Evolutionary conservation across 2,797 vertebrate genomes (phyloP), one percentile per base, ranked within the genome.

Genomic region (Hydrocynus forskahlii): DNA sequence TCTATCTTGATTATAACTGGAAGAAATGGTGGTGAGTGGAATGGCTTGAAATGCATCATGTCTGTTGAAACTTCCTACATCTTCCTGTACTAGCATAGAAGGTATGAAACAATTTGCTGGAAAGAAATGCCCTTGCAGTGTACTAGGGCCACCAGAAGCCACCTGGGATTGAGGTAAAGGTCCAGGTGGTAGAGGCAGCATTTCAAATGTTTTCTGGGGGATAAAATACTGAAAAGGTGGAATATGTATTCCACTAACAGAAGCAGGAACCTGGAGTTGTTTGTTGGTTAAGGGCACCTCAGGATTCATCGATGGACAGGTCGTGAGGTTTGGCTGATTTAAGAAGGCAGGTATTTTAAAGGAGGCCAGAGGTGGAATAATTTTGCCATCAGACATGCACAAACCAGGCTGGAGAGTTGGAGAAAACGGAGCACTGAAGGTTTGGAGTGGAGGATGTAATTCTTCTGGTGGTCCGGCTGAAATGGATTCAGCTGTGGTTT

Each of bases 141-240:
- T 7, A 45, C 14, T 7, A 7, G 29, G 54, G 8, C 10, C 0
- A 19, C 17, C 10, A 13, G 23, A n/a, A 60, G 16, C 4, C 14
- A 12, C 19, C n/a, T 62, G 57, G 40, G 17, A 23, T 21, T 29
- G 16, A n/a, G 21, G 29, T 52, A 12, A 12, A 23, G 7, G 3
- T 35, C 16, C n/a, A 62, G 40, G 21, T 64, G 48, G 23, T 52
- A 35, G 40, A n/a, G 52, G 52, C 35, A 35, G 35, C 19, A 48
- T 54, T 16, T 45, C 43, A 70, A 40, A 45, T 40, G 45, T 23
- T 14, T 70, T 59, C 38, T 62, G 81, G 63, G 40, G 38, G n/a
- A 48, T 8, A 8, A 7, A 48, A 12, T n/a, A 59, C 38, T 59
- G 54, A 38, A 21, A 25, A 43, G 19, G 0, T 16, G 38, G 54